Conservation (phyloP, 1,140 invertebrate genomes). For the Dryas iulia region DNA sequence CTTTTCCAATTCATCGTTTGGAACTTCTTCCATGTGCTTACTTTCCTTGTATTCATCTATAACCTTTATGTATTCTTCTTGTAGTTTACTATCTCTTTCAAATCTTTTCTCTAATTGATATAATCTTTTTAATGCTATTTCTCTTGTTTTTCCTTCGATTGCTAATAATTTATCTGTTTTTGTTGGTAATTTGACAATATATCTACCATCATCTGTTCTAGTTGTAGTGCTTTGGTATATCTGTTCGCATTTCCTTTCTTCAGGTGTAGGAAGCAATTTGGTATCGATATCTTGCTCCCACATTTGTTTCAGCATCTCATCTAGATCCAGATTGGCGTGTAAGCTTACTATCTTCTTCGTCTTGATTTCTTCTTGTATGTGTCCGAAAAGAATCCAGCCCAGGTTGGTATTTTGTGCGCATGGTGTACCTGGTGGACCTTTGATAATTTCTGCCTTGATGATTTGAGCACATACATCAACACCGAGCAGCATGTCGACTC, state of each 20-base stretch:
- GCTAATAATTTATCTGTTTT: constrained; percentile 17
- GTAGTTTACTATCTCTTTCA: constrained; percentile 5
- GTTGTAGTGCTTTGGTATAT: neutral
- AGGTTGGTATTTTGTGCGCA: too few relatives aligned
- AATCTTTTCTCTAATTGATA: constrained; percentile 30
- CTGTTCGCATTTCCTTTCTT: too few relatives aligned
- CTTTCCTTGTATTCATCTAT: constrained; percentile 42
- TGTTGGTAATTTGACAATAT: constrained; percentile 31
- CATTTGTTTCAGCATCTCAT: constrained; percentile 18
- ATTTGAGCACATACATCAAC: constrained; percentile 24
- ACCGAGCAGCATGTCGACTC: too few relatives aligned
- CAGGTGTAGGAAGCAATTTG: neutral
- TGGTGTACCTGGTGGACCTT: constrained; percentile 17
- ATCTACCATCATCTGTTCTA: constrained; percentile 12
- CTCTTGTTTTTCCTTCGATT: constrained; percentile 22
- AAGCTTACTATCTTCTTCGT: neutral
- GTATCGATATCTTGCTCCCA: constrained; percentile 10
- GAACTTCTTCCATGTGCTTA: constrained; percentile 27
- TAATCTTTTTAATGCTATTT: constrained; percentile 32
- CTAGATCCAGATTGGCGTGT: constrained; percentile 7
- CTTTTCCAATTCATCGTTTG: constrained; percentile 4
- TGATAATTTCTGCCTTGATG: constrained; percentile 21
- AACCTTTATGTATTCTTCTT: too few relatives aligned
- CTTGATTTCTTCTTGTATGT: constrained; percentile 9
- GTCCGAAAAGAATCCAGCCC: constrained; percentile 38